These are phyloP conservation scores for Spodoptera exigua DNA, from an alignment of 2,888 invertebrate genomes.

Conservation along the genomic window DNA sequence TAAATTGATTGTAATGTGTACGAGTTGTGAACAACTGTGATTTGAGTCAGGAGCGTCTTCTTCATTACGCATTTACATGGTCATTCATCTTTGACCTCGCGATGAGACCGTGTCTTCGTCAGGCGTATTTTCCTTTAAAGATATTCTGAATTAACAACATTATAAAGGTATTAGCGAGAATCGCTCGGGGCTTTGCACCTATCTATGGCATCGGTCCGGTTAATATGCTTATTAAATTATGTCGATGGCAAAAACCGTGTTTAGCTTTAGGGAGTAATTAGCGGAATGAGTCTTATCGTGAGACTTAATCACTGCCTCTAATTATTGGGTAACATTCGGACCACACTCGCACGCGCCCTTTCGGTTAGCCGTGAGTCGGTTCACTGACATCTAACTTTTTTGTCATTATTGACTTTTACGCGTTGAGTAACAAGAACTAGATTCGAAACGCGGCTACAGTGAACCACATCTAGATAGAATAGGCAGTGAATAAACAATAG, in stretches of 20 bases:
- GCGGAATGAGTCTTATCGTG: conserved; percentile 85
- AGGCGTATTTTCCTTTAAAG: conserved; percentile 68
- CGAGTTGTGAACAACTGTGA: conserved; percentile 82
- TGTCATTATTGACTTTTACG: conserved; percentile 51
- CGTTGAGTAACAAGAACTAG: conserved; percentile 36
- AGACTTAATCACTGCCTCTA: conserved; percentile 85
- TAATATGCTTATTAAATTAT: conserved; percentile 89
- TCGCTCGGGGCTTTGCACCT: conserved; percentile 77
- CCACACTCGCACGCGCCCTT: conserved; percentile 72
- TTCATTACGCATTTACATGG: conserved; percentile 83
- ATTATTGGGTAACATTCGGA: conserved; percentile 82
- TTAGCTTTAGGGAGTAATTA: conserved; percentile 90
- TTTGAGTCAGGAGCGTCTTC: conserved; percentile 81
- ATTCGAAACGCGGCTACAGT: conserved; percentile 24
- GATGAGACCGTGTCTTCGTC: conserved; percentile 68
- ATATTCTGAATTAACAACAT: conserved; percentile 71
- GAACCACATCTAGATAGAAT: conserved; percentile 46
- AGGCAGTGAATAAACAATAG: conserved; percentile 67
- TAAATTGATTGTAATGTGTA: conserved; percentile 87
- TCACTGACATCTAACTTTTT: conserved; percentile 61
- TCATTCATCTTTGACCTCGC: conserved; percentile 87
- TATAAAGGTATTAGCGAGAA: conserved; percentile 81
- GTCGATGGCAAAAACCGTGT: conserved; percentile 86
- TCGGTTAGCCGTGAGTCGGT: conserved; percentile 57
- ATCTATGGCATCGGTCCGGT: conserved; percentile 85